Percentiles rank a stretch among this genome's conserved stretches.
Conservation (phyloP, 2,888 invertebrate genomes). For the Dichetophora obliterata region DNA sequence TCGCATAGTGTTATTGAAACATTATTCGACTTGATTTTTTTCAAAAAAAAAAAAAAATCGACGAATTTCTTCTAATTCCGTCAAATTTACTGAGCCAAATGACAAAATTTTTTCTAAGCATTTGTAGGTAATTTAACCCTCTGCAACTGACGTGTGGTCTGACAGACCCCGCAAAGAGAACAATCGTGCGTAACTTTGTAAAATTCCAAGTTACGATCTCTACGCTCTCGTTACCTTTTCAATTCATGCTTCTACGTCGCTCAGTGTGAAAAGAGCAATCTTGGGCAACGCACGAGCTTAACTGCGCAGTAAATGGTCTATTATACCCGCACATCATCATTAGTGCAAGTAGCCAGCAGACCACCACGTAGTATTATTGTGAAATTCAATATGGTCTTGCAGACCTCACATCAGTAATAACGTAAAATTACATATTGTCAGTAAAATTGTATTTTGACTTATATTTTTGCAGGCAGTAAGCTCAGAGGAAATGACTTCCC, state of each 20-base stretch:
- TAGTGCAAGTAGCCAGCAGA: conserved; percentile 26
- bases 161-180: too few species aligned
- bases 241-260: neutral
- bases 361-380: conserved; percentile 33
- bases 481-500: neutral
- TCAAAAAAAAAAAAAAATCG: too few species aligned
- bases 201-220: neutral
- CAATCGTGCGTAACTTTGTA: too few species aligned
- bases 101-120: too few species aligned
- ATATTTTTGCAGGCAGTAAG: conserved; percentile 18
- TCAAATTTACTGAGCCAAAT: too few species aligned
- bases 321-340: conserved; percentile 29
- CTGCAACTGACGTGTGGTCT: too few species aligned
- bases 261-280: neutral
- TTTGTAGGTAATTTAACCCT: too few species aligned
- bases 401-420: conserved; percentile 29
- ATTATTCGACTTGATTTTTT: too few species aligned
- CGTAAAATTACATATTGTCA: too few species aligned
- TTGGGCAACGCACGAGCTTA: neutral
- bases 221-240: neutral
- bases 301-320: conserved; percentile 7
- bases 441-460: conserved; percentile 27
- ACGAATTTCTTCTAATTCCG: too few species aligned
- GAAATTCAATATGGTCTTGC: conserved; percentile 16
- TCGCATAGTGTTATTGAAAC: too few species aligned